Conservation (phyloP, 37 sponge, comb jelly and placozoan genomes). For the Geodia barretti region DNA sequence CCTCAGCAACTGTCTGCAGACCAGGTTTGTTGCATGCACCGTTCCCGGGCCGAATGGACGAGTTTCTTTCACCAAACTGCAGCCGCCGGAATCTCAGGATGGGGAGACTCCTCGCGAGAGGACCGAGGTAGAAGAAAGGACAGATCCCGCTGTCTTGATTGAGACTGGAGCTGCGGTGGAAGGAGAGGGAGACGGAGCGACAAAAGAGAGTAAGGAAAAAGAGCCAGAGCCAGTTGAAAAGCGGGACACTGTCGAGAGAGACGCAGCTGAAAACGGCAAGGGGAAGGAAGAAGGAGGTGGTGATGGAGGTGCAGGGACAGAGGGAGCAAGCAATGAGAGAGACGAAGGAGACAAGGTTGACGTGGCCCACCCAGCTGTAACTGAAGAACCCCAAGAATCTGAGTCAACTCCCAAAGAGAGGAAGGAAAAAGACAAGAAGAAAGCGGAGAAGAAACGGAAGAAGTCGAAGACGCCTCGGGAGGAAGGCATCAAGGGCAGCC, state of each 20-base stretch:
- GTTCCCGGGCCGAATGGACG: too few relatives aligned
- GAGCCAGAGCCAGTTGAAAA: not conserved
- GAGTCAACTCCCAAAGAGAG: not conserved
- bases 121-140: not conserved
- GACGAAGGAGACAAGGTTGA: not conserved
- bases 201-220: not conserved
- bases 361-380: not conserved
- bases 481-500: not conserved
- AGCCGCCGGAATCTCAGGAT: too few relatives aligned
- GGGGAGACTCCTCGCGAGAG: not conserved
- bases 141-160: too few relatives aligned
- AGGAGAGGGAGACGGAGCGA: not conserved
- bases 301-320: not conserved
- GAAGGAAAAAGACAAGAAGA: not conserved
- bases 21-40: too few relatives aligned
- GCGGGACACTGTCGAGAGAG: not conserved
- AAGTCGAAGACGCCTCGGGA: not conserved
- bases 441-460: constrained; percentile 29
- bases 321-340: not conserved
- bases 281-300: not conserved
- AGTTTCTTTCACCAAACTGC: too few relatives aligned
- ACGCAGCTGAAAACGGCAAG: not conserved
- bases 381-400: constrained; percentile 12
- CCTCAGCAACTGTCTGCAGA: too few relatives aligned
- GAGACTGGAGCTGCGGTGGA: too few relatives aligned